Base-by-base conservation (phyloP, 1,140 invertebrate genomes). In the Rhopalosiphum padi region DNA sequence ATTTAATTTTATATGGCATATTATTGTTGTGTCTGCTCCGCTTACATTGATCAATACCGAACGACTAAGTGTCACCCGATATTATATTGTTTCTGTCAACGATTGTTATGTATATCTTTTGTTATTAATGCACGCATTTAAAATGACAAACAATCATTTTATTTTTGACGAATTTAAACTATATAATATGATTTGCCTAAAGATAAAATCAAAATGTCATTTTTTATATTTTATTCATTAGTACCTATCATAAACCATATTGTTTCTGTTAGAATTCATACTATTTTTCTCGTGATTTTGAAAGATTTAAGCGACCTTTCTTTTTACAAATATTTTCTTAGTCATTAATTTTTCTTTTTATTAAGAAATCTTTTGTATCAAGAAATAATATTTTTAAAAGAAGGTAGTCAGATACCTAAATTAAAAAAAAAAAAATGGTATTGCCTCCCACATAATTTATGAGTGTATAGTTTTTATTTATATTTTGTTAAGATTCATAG, bases 171-270 rank as follows among this genome's bases (percentile, higher is more conserved):
- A 68, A n/a, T n/a, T n/a, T 2, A 18, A 68, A n/a, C 18, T n/a
- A 68, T n/a, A 68, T 18, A 68, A n/a, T n/a, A 18, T n/a, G n/a
- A 68, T n/a, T 4, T 68, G 60, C 18, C 11, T n/a, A 30, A 15
- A n/a, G n/a, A 68, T 15, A 68, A 68, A 68, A 68, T 68, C 30
- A n/a, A 68, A 68, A 68, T 68, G 60, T 68, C 60, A 68, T 68
- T 87, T 87, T 85, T 46, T 46, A 48, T 48, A 48, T 87, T 87
- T 87, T 87, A 30, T 46, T 87, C 37, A 85, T 85, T 41, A 85
- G 2, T 41, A 25, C 30, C 30, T 43, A 41, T 46, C 41, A 46
- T 46, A 87, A 87, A 46, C 41, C 25, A 46, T 86, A 86, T 87
- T 48, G 41, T 48, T 87, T 87, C 15, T 5, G 43, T 87, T 30